Conservation (phyloP, 2,797 vertebrate genomes). For the Picus viridis region DNA sequence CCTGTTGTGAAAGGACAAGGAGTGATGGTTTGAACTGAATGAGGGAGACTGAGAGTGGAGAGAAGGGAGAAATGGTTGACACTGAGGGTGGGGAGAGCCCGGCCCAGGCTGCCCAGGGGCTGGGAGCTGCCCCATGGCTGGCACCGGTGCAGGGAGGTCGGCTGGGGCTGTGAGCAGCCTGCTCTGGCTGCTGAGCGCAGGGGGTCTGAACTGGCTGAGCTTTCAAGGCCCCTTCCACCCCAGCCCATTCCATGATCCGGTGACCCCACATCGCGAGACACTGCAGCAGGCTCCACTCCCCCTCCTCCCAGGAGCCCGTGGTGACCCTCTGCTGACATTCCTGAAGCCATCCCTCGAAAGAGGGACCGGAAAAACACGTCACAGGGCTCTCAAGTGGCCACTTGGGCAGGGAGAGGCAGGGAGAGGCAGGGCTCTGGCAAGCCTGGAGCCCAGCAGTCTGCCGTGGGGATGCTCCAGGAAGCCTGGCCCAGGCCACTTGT, state of each 20-base stretch:
- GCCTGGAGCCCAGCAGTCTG: neutral
- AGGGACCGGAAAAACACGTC: neutral
- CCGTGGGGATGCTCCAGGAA: neutral
- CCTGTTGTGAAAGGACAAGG: neutral
- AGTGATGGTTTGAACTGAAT: neutral
- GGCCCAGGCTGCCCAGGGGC: neutral
- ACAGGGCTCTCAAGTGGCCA: neutral
- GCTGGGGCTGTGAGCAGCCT: neutral
- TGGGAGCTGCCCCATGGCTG: neutral
- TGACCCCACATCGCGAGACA: neutral
- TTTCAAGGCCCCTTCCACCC: neutral
- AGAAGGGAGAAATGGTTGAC: neutral
- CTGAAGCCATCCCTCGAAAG: neutral
- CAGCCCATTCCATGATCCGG: too few relatives aligned
- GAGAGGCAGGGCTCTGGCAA: neutral
- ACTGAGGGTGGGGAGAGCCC: neutral
- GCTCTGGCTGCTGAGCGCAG: neutral
- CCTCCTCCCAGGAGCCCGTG: accelerated
- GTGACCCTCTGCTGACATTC: accelerated
- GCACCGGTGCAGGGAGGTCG: neutral
- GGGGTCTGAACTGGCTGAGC: neutral
- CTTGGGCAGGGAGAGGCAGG: neutral
- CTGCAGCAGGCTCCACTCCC: accelerated
- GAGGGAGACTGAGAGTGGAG: neutral
- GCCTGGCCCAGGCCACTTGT: neutral